Evolutionary conservation across 2,888 invertebrate genomes (phyloP).

Genomic region (Dendrolimus pini): DNA sequence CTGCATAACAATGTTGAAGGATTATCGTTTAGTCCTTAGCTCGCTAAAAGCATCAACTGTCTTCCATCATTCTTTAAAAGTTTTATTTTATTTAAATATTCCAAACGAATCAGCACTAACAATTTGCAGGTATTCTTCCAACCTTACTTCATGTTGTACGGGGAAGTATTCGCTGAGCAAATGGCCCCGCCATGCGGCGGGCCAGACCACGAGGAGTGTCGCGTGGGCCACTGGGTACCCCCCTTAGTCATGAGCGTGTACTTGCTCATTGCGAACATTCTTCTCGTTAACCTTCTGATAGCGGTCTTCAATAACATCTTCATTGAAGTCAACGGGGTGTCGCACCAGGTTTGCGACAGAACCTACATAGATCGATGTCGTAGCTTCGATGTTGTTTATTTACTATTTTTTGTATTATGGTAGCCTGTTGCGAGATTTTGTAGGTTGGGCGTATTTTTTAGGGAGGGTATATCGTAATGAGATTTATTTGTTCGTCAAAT

Average conservation of each 20-base stretch:
- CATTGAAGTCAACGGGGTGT: constrained; percentile 95
- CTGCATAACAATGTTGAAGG: no score
- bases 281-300: constrained; percentile 97
- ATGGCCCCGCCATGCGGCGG: constrained; percentile 95
- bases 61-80: no score
- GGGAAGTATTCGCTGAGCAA: constrained; percentile 97
- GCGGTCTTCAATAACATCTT: constrained; percentile 99
- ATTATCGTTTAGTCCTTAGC: no score
- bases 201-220: constrained; percentile 83
- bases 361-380: constrained; percentile 26
- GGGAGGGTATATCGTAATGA: not conserved
- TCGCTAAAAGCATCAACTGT: no score
- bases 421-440: constrained; percentile 72
- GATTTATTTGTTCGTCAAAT: not conserved
- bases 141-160: constrained; percentile 99
- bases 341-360: constrained; percentile 87
- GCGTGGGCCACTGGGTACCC: constrained; percentile 95
- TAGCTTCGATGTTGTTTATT: constrained; percentile 36
- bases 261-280: constrained; percentile 96
- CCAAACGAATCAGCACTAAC: constrained; percentile 37
- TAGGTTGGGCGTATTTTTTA: constrained; percentile 15
- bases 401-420: constrained; percentile 16
- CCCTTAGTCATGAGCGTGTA: constrained; percentile 97
- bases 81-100: no score
- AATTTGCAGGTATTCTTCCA: constrained; percentile 91